Conservation (phyloP, 2,797 vertebrate species). For the Epinephelus awoara region DNA sequence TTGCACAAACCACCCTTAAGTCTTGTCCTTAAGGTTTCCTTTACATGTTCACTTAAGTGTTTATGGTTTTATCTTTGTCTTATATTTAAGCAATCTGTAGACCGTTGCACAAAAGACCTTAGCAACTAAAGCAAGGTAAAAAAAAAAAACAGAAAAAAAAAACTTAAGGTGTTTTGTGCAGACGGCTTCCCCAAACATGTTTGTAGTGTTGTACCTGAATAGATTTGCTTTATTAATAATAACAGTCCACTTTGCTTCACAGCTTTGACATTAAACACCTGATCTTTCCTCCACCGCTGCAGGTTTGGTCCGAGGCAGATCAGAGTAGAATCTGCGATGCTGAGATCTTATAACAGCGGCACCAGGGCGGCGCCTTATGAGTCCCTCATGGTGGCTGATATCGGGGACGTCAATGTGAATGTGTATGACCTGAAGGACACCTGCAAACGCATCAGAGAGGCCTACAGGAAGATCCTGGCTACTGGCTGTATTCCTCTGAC, state of each 20-base stretch:
- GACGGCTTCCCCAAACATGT: too few relatives aligned
- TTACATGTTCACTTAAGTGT: too few relatives aligned
- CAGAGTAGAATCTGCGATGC: conserved; percentile 89
- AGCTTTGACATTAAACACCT: background rate
- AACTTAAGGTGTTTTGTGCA: too few relatives aligned
- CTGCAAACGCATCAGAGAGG: conserved; percentile 89
- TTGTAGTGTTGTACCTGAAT: background rate
- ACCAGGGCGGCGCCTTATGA: conserved; percentile 90
- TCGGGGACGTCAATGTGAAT: conserved; percentile 92
- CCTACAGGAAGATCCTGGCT: conserved; percentile 84
- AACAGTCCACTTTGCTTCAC: background rate
- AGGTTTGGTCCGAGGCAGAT: conserved; percentile 95
- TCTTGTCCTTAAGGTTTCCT: too few relatives aligned
- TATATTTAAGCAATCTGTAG: too few relatives aligned
- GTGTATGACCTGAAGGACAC: conserved; percentile 92
- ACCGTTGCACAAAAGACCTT: too few relatives aligned
- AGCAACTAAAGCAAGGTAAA: too few relatives aligned
- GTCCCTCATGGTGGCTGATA: conserved; percentile 91
- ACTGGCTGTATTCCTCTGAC: conserved; percentile 91
- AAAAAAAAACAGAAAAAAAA: too few relatives aligned
- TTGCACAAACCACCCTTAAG: too few relatives aligned
- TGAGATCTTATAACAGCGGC: conserved; percentile 86
- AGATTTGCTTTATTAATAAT: background rate
- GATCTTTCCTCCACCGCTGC: background rate
- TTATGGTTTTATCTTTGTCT: too few relatives aligned